Evolutionary conservation across 2,797 vertebrate species (phyloP), one percentile per base, ranked within the genome.

Genomic region (Alosa sapidissima): DNA sequence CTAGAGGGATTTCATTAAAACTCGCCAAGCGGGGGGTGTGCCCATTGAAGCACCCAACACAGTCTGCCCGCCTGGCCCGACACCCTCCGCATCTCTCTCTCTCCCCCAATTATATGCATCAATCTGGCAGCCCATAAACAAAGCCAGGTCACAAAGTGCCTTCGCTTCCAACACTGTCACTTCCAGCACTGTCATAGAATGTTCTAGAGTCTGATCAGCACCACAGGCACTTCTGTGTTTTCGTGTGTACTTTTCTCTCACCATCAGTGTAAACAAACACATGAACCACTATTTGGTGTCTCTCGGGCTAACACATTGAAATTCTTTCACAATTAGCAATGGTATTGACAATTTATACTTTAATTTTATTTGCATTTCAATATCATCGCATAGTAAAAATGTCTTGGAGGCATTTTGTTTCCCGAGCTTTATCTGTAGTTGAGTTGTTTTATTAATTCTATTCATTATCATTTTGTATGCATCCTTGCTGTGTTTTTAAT

Each of bases 1-100:
- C 95, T 94, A 91, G 90, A 93, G 94, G 94, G 95, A 95, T 92
- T 95, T 94, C 85, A 85, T 89, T 90, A 90, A 92, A 55, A 78
- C 72, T 78, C 72, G 72, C 72, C 41, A 11, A 47, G 72, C 72
- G 19, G 72, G 41, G 72, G 72, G 72, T 78, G 72, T 9, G 45
- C 36, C 41, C 58, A 62, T 83, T 82, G 81, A 78, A 72, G 86
- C 83, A 19, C 85, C 85, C 72, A 81, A 75, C 65, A 72, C 81
- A 78, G 72, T 47, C 72, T 78, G 72, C 72, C 72, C 19, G 72
- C 36, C 36, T 78, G 41, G 72, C 72, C 41, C 36, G 41, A 16
- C 72, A 78, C 21, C 54, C 19, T 60, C 78, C n/a, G 24, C 14
- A 24, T 85, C 54, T 14, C 55, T 83, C 58, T 47, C 41, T 65